phyloP scores from a whole-genome alignment of 2,888 invertebrate genomes.

The Drosophila tanythrix region DNA sequence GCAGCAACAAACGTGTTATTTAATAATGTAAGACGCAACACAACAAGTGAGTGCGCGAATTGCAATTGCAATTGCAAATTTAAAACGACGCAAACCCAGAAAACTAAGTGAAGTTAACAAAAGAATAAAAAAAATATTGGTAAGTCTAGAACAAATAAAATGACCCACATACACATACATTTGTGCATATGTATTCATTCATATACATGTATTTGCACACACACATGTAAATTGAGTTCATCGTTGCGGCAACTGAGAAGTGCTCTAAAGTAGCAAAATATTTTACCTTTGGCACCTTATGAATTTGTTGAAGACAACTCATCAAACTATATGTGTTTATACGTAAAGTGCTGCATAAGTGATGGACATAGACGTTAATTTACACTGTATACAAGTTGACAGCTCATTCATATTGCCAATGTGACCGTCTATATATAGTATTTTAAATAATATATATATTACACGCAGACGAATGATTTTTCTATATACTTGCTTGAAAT shows the following conservation, averaged over 20 bases:
- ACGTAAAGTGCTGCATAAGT: not conserved
- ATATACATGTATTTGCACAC: slow-evolving; percentile 16
- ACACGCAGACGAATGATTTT: not conserved
- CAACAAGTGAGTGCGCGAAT: slow-evolving; percentile 52
- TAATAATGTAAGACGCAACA: slow-evolving; percentile 59
- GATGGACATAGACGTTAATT: slow-evolving; percentile 8
- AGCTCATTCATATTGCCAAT: slow-evolving; percentile 38
- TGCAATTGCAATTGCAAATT: slow-evolving; percentile 11
- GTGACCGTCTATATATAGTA: slow-evolving; percentile 43
- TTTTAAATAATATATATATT: slow-evolving; percentile 16
- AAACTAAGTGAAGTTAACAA: slow-evolving; percentile 33
- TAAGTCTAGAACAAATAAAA: slow-evolving; percentile 70
- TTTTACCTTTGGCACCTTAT: not conserved
- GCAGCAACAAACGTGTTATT: slow-evolving; percentile 63
- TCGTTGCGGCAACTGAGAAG: slow-evolving; percentile 9
- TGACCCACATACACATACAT: slow-evolving; percentile 61
- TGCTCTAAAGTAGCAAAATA: not conserved
- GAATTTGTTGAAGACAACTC: not conserved
- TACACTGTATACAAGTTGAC: slow-evolving; percentile 42
- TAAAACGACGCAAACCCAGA: not conserved
- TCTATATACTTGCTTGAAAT: not conserved
- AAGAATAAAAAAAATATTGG: slow-evolving; percentile 41
- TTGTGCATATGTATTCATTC: not conserved
- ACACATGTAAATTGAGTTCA: slow-evolving; percentile 17
- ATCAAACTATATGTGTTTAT: not conserved